Conservation (phyloP, 1,140 invertebrate genomes). For the Megalonaias nervosa region DNA sequence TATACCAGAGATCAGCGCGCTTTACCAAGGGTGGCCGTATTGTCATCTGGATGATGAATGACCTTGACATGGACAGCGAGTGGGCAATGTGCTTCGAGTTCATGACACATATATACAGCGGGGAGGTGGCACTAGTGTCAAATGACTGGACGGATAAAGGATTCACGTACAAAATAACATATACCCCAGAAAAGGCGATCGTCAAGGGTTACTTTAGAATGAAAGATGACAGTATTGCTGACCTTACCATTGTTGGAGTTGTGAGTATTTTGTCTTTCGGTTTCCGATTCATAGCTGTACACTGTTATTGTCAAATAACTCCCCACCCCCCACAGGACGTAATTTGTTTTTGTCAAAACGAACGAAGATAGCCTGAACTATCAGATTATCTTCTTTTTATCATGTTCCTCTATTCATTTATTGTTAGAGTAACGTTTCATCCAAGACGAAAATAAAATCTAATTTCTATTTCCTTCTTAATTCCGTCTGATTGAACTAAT, state of each 20-base stretch:
- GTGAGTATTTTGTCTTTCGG: conserved; percentile 1
- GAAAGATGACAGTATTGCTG: conserved; percentile 25
- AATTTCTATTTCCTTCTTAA: too few species aligned
- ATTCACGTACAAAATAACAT: conserved; percentile 33
- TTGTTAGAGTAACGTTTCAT: too few species aligned
- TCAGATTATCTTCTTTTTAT: too few species aligned
- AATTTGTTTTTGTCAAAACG: too few species aligned
- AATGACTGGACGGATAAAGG: conserved; percentile 23
- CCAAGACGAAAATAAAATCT: too few species aligned
- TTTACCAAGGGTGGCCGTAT: conserved; percentile 31
- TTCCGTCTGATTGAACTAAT: too few species aligned
- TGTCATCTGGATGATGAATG: conserved; percentile 35
- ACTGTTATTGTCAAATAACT: too few species aligned
- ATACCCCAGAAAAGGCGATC: conserved; percentile 16
- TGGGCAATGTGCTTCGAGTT: conserved; percentile 34
- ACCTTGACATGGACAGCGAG: conserved; percentile 31
- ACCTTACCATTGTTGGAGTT: conserved; percentile 26
- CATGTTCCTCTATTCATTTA: too few species aligned
- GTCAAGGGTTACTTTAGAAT: conserved; percentile 29
- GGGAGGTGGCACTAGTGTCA: conserved; percentile 28
- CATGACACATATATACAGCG: conserved; percentile 19
- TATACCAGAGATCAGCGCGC: conserved; percentile 32
- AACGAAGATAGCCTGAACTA: too few species aligned
- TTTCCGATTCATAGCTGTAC: too few species aligned
- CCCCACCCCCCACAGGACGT: too few species aligned